phyloP scores from a whole-genome alignment of 2,888 invertebrate genomes.

The Malthinus flaveolus region DNA sequence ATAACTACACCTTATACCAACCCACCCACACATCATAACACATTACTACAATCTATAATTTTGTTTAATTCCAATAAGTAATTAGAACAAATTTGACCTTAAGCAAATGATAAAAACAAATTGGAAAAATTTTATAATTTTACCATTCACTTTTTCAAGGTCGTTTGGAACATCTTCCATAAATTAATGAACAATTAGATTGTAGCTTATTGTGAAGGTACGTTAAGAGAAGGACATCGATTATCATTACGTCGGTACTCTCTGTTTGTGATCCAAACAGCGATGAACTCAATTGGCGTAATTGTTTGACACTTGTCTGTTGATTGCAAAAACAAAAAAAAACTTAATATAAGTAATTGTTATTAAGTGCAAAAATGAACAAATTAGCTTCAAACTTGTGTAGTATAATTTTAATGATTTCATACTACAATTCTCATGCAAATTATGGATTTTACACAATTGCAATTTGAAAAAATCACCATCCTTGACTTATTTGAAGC shows the following conservation, averaged over 20 bases:
- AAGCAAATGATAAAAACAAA: conserved; percentile 31
- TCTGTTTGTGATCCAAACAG: conserved; percentile 20
- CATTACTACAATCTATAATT: conserved; percentile 17
- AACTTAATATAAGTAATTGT: too few species aligned
- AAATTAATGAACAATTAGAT: conserved; percentile 28
- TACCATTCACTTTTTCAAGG: conserved; percentile 35
- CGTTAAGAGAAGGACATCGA: conserved; percentile 22
- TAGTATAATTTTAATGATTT: too few species aligned
- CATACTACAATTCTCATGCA: too few species aligned
- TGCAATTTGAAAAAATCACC: too few species aligned
- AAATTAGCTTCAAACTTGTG: too few species aligned
- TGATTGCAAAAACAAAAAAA: too few species aligned
- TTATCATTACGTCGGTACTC: conserved; percentile 20
- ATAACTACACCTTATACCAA: conserved; percentile 28
- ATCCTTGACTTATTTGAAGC: too few species aligned
- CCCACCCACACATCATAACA: conserved; percentile 31
- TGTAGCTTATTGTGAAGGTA: conserved; percentile 18
- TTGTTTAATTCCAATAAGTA: conserved; percentile 33
- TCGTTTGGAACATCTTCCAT: conserved; percentile 31
- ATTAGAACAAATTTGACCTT: conserved; percentile 33
- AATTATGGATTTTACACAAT: too few species aligned
- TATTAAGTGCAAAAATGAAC: too few species aligned
- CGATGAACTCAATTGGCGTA: conserved; percentile 23
- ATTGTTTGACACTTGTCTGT: conserved; percentile 19
- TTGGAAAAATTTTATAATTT: conserved; percentile 31